Base-by-base conservation (phyloP, 2,888 invertebrate species). In the Luffia ferchaultella region DNA sequence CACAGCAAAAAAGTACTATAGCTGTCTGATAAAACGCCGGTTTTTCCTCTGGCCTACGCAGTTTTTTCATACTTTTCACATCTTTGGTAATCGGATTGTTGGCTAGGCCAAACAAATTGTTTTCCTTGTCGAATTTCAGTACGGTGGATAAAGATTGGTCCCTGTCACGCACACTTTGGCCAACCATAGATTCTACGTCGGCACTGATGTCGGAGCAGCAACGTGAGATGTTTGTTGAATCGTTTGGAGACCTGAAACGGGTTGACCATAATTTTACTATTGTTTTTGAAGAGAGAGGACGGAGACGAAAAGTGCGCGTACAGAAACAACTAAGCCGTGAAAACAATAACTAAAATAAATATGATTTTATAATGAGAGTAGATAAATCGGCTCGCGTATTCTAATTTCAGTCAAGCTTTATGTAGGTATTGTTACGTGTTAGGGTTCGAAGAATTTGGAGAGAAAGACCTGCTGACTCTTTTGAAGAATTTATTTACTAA, bases 21-120 rank as follows among this genome's bases (percentile, higher is more conserved):
- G 79, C 69, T 16, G 73, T 78, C 56, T 83, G 82, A 45, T 68
- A 79, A 47, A 83, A 83, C 15, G 67, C 74, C 1, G 82, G 64
- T 42, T 60, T 70, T 1, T 70, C 65, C 16, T 71, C 69, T 1
- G 73, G 67, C 49, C 72, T 76, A 40, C 65, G 64, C 43, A 55
- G 64, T 52, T 66, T 65, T 52, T 67, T 70, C 55, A 61, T 69
- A 18, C 70, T 68, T 41, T 62, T 56, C 30, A 60, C 66, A 42
- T 69, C 55, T 48, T 68, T 70, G 54, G 70, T 64, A 44, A 77
- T 72, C 41, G 76, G 65, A 52, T 79, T 72, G 56, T 75, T 74
- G 1, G 80, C 79, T 17, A 83, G 54, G 1, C 82, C 82, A 58
- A 83, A 83, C 63, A 83, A 57, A 51, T 83, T 82, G 55, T 80